phyloP scores from a whole-genome alignment of 2,797 vertebrate genomes.

The Gallirallus australis region DNA sequence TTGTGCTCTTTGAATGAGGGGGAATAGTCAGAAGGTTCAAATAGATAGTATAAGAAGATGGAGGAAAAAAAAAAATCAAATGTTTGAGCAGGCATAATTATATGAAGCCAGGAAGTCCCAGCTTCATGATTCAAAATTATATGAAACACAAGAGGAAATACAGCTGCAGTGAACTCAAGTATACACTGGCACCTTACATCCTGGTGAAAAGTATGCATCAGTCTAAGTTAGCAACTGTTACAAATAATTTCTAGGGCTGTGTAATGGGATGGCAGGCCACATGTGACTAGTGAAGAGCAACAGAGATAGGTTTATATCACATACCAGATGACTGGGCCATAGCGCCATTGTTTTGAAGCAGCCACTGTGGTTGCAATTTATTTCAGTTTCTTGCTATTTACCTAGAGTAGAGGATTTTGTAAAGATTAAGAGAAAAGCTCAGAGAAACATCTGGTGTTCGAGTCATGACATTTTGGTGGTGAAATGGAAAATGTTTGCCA shows the following conservation, averaged over 20 bases:
- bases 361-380: neutral
- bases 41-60: neutral
- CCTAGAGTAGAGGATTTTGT: neutral
- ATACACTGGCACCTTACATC: neutral
- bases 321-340: neutral
- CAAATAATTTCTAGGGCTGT: neutral
- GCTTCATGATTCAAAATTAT: too few species aligned
- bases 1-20: neutral
- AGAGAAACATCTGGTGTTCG: conserved; percentile 39
- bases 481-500: conserved; percentile 3
- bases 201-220: neutral
- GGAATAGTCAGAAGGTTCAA: neutral
- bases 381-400: conserved; percentile 40
- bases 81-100: neutral
- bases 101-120: neutral
- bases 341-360: neutral
- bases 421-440: conserved; percentile 18
- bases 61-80: neutral
- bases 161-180: neutral
- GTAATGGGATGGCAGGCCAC: neutral
- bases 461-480: conserved; percentile 48
- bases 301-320: neutral
- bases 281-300: neutral
- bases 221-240: neutral
- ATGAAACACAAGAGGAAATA: neutral